Evolutionary conservation across 2,797 vertebrate genomes (phyloP).

Genomic region (Propithecus deckenii): DNA sequence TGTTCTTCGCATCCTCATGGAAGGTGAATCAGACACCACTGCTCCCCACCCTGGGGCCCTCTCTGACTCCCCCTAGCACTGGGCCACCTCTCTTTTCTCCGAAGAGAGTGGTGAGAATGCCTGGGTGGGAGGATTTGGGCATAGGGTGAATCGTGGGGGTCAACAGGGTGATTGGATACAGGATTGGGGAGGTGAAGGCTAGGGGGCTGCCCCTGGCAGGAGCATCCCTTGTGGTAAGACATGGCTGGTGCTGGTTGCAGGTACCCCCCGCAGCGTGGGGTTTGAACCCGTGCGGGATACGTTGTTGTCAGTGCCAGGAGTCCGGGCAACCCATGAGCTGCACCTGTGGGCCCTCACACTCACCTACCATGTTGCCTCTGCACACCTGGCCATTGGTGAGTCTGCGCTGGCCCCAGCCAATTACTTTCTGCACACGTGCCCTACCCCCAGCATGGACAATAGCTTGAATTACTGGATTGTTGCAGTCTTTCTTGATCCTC

Average conservation of each 20-base stretch:
- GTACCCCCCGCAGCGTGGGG: conserved; percentile 89
- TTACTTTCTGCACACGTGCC: background rate
- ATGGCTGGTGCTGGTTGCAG: conserved; percentile 79
- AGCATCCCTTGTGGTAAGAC: background rate
- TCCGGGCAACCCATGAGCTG: conserved; percentile 91
- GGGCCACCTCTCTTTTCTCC: background rate
- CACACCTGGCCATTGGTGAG: conserved; percentile 94
- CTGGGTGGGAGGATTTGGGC: background rate
- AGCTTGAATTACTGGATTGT: background rate
- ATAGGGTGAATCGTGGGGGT: background rate
- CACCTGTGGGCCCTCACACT: conserved; percentile 94
- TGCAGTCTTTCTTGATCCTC: background rate
- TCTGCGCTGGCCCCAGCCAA: background rate
- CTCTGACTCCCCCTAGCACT: background rate
- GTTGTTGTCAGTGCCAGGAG: conserved; percentile 90
- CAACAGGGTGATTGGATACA: background rate
- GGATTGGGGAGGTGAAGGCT: background rate
- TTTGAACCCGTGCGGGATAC: conserved; percentile 92
- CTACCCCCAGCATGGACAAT: background rate
- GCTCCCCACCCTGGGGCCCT: background rate
- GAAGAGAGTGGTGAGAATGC: background rate
- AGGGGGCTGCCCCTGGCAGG: background rate
- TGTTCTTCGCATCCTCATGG: conserved; percentile 95
- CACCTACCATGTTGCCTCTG: conserved; percentile 89
- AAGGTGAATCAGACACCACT: conserved; percentile 86